phyloP scores from a whole-genome alignment of 2,113 vertebrate genomes.

The Microtus ochrogaster region DNA sequence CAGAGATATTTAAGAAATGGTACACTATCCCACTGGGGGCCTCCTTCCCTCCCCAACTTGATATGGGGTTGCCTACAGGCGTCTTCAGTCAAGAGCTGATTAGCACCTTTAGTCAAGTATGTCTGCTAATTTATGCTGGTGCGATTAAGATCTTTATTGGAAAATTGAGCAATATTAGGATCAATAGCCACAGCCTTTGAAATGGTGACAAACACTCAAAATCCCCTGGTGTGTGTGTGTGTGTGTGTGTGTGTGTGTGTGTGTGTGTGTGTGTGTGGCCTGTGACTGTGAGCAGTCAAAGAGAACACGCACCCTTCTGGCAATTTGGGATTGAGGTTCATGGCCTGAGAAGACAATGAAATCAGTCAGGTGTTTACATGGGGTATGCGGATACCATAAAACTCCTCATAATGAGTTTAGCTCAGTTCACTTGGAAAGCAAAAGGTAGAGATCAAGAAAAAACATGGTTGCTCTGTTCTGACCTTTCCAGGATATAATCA shows the following conservation, averaged over 20 bases:
- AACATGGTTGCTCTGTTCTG: constrained; percentile 42
- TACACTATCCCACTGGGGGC: constrained; percentile 41
- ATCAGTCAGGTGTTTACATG: constrained; percentile 75
- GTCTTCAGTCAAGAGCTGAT: constrained; percentile 41
- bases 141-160: constrained; percentile 69
- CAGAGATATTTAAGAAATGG: constrained; percentile 67
- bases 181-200: constrained; percentile 58
- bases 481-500: constrained; percentile 56
- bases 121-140: constrained; percentile 41
- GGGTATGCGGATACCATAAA: constrained; percentile 53
- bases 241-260: too few relatives aligned
- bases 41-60: background rate
- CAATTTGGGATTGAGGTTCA: constrained; percentile 70
- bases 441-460: constrained; percentile 49
- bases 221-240: background rate
- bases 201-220: constrained; percentile 14
- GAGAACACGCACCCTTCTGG: constrained; percentile 56
- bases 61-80: constrained; percentile 1
- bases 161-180: constrained; percentile 62
- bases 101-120: constrained; percentile 32
- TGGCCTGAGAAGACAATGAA: constrained; percentile 71
- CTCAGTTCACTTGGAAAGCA: constrained; percentile 53
- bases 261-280: background rate
- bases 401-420: constrained; percentile 49
- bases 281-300: constrained; percentile 35